Evolutionary conservation across 30 jellyfish, hydroid and myxozoan species (phyloP), one percentile per base, ranked within the genome.

Genomic region (Hydra vulgaris): DNA sequence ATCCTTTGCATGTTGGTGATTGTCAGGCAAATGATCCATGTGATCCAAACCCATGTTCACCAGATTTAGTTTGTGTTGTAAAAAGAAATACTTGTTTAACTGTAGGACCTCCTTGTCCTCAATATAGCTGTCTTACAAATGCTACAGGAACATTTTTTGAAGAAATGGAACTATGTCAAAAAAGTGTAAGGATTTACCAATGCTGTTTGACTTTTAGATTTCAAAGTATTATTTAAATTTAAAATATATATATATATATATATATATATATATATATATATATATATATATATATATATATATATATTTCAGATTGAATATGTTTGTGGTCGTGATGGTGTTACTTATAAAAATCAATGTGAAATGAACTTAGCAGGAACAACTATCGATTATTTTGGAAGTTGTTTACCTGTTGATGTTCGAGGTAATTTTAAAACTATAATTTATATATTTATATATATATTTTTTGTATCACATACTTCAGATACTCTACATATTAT

Each of bases 271-370:
- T 21, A n/a, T n/a, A n/a, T n/a, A n/a, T n/a, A n/a, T 16, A 68
- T 7, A 68, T 3, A 3, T 68, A 1, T 78, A 1, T 23, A 8
- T 25, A 0, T 27, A 27, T 55, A 3, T 15, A 15, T 24, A 8
- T 20, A n/a, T 53, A 18, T 27, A 22, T 21, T 61, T 23, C 54
- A 74, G 76, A 27, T 67, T 54, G 25, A 87, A 0, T 83, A 88
- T 7, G 91, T 89, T 0, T 89, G 96, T 82, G 96, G 96, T 1
- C 73, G 79, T 17, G 96, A 89, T 81, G 91, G 95, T 0, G 95
- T 84, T 7, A 84, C 96, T 8, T 89, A 89, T 74, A 70, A 56
- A 56, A 84, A 81, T 74, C 54, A 75, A 54, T 89, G 96, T 79
- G 91, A 82, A 1, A 93, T 93, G 21, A 83, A 84, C 18, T 54